phyloP scores from a whole-genome alignment of 2,888 invertebrate species.

The Saturnia pavonia region DNA sequence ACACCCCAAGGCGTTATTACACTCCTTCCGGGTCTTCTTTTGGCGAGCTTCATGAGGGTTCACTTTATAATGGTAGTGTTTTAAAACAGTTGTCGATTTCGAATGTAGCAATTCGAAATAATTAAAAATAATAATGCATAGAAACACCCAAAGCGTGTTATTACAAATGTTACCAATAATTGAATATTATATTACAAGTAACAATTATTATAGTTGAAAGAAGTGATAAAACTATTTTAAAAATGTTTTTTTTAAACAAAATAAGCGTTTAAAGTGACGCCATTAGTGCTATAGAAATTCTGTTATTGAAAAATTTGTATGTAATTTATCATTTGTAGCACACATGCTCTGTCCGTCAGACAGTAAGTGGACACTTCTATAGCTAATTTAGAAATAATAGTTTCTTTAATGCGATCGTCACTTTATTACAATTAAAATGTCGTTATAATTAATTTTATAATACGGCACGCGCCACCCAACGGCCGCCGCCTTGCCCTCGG shows the following conservation, averaged over 20 bases:
- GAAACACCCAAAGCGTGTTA: background rate
- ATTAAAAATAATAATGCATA: constrained; percentile 22
- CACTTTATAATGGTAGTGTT: constrained; percentile 45
- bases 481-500: constrained; percentile 26
- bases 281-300: background rate
- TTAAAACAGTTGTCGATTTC: constrained; percentile 68
- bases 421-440: constrained; percentile 64
- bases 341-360: background rate
- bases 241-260: too few species aligned
- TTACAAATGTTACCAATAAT: constrained; percentile 18
- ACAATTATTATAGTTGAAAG: constrained; percentile 10
- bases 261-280: background rate
- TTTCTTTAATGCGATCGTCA: constrained; percentile 57
- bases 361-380: constrained; percentile 22
- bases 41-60: constrained; percentile 38
- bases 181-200: constrained; percentile 5
- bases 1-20: constrained; percentile 41
- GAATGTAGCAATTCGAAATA: constrained; percentile 26
- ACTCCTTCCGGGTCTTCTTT: constrained; percentile 38
- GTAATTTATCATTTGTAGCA: constrained; percentile 7
- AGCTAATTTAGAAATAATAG: constrained; percentile 45
- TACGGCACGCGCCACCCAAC: constrained; percentile 51
- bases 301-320: background rate
- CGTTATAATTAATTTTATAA: constrained; percentile 62
- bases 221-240: background rate